Conservation (phyloP, 2,888 invertebrate genomes). For the Noctuana brunneofusca region DNA sequence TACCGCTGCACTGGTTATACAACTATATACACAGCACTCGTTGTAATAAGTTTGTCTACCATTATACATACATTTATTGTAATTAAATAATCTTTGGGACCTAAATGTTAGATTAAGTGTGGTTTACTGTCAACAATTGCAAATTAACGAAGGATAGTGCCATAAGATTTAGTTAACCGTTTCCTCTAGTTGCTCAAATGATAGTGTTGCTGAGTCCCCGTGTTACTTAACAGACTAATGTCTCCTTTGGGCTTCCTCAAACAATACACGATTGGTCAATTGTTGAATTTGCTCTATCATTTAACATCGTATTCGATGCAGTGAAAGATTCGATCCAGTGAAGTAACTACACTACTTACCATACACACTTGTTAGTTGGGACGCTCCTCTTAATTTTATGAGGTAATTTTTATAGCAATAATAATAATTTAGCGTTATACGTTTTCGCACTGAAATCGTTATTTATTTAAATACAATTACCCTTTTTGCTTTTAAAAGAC, state of each 20-base stretch:
- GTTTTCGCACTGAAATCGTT: not conserved
- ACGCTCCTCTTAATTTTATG: conserved; percentile 22
- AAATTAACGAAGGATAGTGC: conserved; percentile 76
- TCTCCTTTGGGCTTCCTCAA: conserved; percentile 66
- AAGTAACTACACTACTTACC: conserved; percentile 7
- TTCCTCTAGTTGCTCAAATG: conserved; percentile 70
- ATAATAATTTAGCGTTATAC: conserved; percentile 19
- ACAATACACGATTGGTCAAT: conserved; percentile 24
- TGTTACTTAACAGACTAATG: conserved; percentile 55
- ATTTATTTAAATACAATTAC: not conserved
- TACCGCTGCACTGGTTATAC: conserved; percentile 42
- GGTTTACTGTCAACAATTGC: conserved; percentile 39
- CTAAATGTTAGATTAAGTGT: conserved; percentile 47
- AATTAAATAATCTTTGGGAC: conserved; percentile 43
- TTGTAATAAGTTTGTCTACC: conserved; percentile 18
- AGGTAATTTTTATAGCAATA: conserved; percentile 25
- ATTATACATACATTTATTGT: conserved; percentile 20
- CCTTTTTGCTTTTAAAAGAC: conserved; percentile 18
- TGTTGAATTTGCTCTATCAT: conserved; percentile 20
- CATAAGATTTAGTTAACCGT: conserved; percentile 65
- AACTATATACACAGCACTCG: conserved; percentile 32
- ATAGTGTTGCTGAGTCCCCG: conserved; percentile 41
- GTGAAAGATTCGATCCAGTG: conserved; percentile 28
- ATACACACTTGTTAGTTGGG: conserved; percentile 16
- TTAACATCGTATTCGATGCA: conserved; percentile 25